Evolutionary conservation across 1,140 invertebrate species (phyloP), one percentile per base, ranked within the genome.

Genomic region (Drosophila eugracilis): DNA sequence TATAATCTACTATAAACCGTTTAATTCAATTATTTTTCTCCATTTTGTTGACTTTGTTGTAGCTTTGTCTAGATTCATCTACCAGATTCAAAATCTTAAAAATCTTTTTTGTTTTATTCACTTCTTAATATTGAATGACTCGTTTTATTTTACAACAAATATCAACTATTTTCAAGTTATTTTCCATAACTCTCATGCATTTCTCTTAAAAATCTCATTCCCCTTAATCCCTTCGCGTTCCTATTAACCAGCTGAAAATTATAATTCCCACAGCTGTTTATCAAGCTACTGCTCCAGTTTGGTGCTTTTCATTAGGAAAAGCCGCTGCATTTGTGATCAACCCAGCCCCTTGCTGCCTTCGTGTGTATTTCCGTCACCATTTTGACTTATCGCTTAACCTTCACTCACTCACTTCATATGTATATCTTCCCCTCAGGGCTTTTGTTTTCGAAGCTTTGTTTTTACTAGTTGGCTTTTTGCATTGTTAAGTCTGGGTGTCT

Each of bases 331-430:
- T 42, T 41, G 26, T 32, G 50, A 66, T 66, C 17, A 52, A 50
- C 36, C 50, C 36, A 50, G 19, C 41, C 70, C 28, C 54, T 32
- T 37, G 24, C 34, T 4, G 30, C 39, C 34, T 37, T 39, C 37
- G n/a, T 41, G 10, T 42, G 17, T 39, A 69, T 69, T 75, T 54
- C 55, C 62, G 55, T 32, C 74, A 47, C 50, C 55, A 37, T 50
- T 52, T 79, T 79, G 77, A 79, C 77, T 75, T 70, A 41, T 57
- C 63, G 57, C 63, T 79, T 79, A 79, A 79, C 77, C 77, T 57
- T 77, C 58, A 50, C 28, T 60, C 47, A 59, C 44, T 79, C n/a
- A n/a, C n/a, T n/a, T n/a, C n/a, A n/a, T n/a, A n/a, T n/a, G n/a
- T 75, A 63, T 70, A 75, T 59, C 70, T 55, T 49, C 34, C 37